Conservation (phyloP, 1,140 invertebrate genomes). For the Thereuonema tuberculata region DNA sequence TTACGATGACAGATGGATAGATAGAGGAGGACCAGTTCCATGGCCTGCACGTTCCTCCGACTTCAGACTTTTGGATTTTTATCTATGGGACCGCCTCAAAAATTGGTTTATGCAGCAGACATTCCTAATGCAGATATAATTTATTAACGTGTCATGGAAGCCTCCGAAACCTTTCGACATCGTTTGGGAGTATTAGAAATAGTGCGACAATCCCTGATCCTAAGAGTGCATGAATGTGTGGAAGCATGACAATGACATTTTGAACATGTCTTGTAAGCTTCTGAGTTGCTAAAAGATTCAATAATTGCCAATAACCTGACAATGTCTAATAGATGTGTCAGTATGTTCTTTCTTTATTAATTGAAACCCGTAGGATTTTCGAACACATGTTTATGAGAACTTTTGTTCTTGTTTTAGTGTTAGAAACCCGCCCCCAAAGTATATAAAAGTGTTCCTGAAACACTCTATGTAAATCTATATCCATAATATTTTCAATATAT, state of each 20-base stretch:
- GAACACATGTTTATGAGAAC: too few species aligned
- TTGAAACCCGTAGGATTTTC: too few species aligned
- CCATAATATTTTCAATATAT: too few species aligned
- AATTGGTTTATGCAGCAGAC: slow-evolving; percentile 5
- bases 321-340: too few species aligned
- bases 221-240: not conserved
- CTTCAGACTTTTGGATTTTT: slow-evolving; percentile 17
- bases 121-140: not conserved
- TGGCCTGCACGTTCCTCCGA: slow-evolving; percentile 17
- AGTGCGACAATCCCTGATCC: not conserved
- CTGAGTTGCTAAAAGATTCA: not conserved
- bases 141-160: not conserved
- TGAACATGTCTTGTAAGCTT: not conserved
- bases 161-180: not conserved
- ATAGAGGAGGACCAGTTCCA: slow-evolving; percentile 15
- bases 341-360: too few species aligned
- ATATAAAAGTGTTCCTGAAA: too few species aligned
- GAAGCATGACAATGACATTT: slow-evolving; percentile 1
- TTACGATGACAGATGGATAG: slow-evolving; percentile 14
- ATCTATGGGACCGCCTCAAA: slow-evolving; percentile 9
- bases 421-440: too few species aligned
- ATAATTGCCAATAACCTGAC: too few species aligned
- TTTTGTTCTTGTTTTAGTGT: too few species aligned
- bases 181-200: not conserved
- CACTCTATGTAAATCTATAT: too few species aligned